A percentile compares a stretch with the other conserved stretches of the same genome.
phyloP scores from a whole-genome alignment of 2,113 vertebrate genomes.

The Chloropsis cyanopogon region DNA sequence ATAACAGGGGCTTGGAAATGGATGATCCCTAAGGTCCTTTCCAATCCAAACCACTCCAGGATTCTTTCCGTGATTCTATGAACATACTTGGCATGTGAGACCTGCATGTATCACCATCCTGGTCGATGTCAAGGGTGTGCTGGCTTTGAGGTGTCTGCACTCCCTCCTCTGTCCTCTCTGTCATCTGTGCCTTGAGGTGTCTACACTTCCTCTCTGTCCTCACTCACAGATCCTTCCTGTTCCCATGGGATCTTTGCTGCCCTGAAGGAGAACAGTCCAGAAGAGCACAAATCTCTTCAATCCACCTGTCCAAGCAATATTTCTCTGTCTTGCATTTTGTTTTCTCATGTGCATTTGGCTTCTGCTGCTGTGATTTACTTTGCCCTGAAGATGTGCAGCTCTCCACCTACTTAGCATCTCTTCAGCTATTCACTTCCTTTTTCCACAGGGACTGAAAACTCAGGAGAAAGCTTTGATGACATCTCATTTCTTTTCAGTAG shows the following conservation, averaged over 20 bases:
- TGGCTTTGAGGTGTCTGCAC: neutral
- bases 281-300: neutral
- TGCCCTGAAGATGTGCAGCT: neutral
- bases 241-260: neutral
- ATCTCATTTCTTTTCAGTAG: neutral
- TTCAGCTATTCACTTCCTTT: neutral
- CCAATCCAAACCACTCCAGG: neutral
- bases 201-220: neutral
- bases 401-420: neutral
- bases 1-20: neutral
- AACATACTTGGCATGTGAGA: neutral
- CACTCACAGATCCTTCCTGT: neutral
- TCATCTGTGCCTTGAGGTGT: neutral
- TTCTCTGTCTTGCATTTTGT: neutral
- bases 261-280: neutral
- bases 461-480: neutral
- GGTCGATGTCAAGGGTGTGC: neutral
- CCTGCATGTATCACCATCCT: rapidly evolving
- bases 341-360: neutral
- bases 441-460: neutral
- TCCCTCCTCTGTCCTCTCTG: neutral
- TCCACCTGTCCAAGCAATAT: rapidly evolving
- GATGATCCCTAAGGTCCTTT: neutral
- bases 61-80: neutral
- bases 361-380: neutral